These are phyloP conservation scores for Phrynocephalus versicolor DNA, from an alignment of 2,113 vertebrate genomes.

Conservation along the genomic window DNA sequence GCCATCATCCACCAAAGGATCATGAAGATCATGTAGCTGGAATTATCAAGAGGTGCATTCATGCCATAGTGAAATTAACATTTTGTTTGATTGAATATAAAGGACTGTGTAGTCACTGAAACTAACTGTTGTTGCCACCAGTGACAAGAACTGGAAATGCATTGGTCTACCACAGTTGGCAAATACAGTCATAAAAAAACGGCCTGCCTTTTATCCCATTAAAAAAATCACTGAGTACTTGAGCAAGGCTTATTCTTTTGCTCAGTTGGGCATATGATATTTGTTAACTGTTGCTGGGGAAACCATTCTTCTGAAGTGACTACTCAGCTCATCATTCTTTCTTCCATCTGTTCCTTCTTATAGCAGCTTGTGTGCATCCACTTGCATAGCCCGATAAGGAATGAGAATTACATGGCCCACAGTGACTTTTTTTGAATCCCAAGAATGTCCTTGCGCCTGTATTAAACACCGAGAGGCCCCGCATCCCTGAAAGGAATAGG, in stretches of 20 bases:
- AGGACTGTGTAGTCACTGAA: conserved; percentile 31
- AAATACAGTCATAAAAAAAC: conserved; percentile 40
- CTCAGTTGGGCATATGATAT: background rate
- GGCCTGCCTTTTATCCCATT: conserved; percentile 20
- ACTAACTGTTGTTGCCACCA: background rate
- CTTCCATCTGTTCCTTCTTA: background rate
- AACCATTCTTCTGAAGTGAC: background rate
- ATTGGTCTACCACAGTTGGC: conserved; percentile 28
- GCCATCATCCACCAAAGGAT: background rate
- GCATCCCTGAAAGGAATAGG: background rate
- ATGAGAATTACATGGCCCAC: background rate
- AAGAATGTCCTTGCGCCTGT: background rate
- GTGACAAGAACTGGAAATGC: background rate
- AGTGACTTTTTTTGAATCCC: rapidly evolving
- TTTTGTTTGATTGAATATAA: background rate
- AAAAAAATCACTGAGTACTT: background rate
- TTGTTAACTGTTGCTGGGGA: background rate
- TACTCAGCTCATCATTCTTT: background rate
- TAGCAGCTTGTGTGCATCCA: background rate
- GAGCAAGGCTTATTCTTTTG: background rate
- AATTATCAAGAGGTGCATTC: background rate
- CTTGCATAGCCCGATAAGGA: background rate
- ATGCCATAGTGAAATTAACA: background rate
- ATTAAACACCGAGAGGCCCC: background rate
- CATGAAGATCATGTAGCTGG: background rate